These are phyloP conservation scores for Himantopus leucocephalus DNA, from an alignment of 2,113 vertebrate species.

Conservation along the genomic window DNA sequence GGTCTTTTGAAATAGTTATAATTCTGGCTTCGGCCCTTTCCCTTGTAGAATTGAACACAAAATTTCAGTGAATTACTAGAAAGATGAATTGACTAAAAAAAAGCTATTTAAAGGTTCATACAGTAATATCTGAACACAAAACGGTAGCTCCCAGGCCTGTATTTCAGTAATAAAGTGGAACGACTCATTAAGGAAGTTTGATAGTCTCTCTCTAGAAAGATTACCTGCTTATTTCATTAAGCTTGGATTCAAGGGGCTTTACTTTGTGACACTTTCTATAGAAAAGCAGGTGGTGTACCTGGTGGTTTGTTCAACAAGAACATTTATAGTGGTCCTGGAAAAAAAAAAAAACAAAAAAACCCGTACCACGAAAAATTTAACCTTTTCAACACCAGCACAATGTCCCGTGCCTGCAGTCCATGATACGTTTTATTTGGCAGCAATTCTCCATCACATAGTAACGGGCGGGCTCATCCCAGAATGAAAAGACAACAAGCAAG, in stretches of 20 bases:
- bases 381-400: not conserved
- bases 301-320: slow-evolving; percentile 11
- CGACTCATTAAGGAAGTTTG: slow-evolving; percentile 24
- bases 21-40: not conserved
- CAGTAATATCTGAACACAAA: not conserved
- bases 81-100: not conserved
- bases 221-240: slow-evolving; percentile 41
- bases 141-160: not conserved
- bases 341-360: not conserved
- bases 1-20: not conserved
- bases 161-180: not conserved
- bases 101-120: not conserved
- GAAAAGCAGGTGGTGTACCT: not conserved
- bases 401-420: not conserved
- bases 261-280: not conserved
- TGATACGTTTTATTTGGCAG: not conserved
- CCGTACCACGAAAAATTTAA: not conserved
- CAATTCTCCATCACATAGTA: not conserved
- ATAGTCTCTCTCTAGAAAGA: slow-evolving; percentile 9
- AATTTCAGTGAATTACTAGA: not conserved
- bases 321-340: not conserved
- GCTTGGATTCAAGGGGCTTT: slow-evolving; percentile 12
- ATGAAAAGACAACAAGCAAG: not conserved
- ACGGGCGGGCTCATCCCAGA: not conserved
- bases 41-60: not conserved